Percentiles rank a stretch among this genome's conserved stretches.
Evolutionary conservation across 64 coral and sea anemone genomes (phyloP).

Genomic region (Astreopora myriophthalma): DNA sequence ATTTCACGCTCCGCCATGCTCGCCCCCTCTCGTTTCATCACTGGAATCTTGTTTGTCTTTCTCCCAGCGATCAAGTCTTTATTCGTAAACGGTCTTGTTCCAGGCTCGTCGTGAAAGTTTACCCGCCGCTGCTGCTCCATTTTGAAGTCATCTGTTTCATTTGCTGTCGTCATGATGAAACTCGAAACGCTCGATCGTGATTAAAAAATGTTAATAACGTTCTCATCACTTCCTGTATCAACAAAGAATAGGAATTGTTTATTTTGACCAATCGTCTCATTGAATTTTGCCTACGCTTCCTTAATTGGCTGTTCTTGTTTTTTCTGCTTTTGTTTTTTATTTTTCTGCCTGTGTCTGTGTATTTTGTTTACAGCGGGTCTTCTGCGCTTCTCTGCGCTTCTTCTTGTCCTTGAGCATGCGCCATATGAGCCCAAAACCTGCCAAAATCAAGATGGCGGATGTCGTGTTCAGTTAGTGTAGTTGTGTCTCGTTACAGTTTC

Average conservation of each 20-base stretch:
- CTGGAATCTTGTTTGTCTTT: neutral
- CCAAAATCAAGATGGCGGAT: neutral
- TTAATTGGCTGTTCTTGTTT: neutral
- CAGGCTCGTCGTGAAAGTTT: slow-evolving; percentile 5
- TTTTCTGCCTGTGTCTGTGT: neutral
- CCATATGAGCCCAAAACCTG: neutral
- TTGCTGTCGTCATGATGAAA: neutral
- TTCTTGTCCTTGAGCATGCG: neutral
- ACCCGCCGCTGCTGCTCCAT: slow-evolving; percentile 15
- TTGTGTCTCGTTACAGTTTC: neutral
- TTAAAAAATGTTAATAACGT: too few relatives aligned
- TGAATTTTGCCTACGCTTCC: neutral
- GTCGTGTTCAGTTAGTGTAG: neutral
- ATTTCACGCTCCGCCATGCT: slow-evolving; percentile 20
- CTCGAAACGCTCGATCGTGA: neutral
- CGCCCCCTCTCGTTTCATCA: slow-evolving; percentile 5
- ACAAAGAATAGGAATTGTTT: neutral
- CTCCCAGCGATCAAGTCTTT: neutral
- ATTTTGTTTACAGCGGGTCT: neutral
- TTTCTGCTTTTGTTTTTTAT: too few relatives aligned
- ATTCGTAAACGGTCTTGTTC: neutral
- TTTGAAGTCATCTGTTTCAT: slow-evolving; percentile 14
- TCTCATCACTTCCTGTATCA: too few relatives aligned
- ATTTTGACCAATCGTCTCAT: neutral
- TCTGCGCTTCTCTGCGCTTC: too few relatives aligned